These are phyloP conservation scores for Melanotaenia nigrans DNA, from an alignment of 2,797 vertebrate species.

Conservation along the genomic window DNA sequence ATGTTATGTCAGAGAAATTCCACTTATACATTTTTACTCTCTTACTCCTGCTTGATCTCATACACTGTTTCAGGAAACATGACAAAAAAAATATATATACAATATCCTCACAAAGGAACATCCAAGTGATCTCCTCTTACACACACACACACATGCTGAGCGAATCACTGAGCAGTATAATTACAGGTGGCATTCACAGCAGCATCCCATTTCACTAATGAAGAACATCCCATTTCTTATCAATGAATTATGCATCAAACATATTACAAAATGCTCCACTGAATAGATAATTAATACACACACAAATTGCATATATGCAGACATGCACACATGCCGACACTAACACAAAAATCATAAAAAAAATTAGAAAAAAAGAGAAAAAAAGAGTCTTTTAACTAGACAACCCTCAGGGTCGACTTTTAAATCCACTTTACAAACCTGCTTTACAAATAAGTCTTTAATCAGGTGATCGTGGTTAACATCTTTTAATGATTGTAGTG, in stretches of 20 bases:
- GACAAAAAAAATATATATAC: not conserved
- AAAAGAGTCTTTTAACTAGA: too few species aligned
- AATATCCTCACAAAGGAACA: not conserved
- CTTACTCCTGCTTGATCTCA: not conserved
- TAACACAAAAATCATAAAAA: constrained; percentile 39
- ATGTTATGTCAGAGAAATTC: not conserved
- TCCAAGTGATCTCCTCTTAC: not conserved
- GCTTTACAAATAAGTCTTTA: not conserved
- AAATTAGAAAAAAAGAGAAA: not conserved
- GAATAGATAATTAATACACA: constrained; percentile 67
- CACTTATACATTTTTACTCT: too few species aligned
- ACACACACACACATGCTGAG: not conserved
- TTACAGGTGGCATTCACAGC: constrained; percentile 57
- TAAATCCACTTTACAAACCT: not conserved
- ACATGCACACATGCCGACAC: constrained; percentile 26
- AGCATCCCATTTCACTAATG: constrained; percentile 66
- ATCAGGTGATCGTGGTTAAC: not conserved
- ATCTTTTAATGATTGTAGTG: too few species aligned
- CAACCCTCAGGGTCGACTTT: too few species aligned
- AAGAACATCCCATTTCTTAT: constrained; percentile 63
- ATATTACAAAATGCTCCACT: constrained; percentile 57
- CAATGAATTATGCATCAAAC: constrained; percentile 72
- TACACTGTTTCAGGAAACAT: not conserved
- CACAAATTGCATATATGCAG: constrained; percentile 37
- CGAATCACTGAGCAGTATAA: constrained; percentile 69